Evolutionary conservation across 1,140 invertebrate species (phyloP).

Genomic region (Plodia interpunctella): DNA sequence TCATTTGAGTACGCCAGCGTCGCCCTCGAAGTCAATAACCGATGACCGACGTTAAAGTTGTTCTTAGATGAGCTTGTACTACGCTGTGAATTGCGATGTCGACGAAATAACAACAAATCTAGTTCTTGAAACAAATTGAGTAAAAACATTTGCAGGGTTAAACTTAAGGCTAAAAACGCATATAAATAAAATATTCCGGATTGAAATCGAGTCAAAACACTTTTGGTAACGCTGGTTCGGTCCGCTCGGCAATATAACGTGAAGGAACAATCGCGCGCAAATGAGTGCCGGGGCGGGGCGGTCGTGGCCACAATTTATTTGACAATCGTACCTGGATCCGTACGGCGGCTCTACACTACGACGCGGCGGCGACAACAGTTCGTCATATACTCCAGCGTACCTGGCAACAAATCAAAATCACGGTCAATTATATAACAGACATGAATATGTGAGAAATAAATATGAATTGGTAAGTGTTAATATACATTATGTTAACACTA

Average conservation of each 20-base stretch:
- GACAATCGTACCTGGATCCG: conserved; percentile 74
- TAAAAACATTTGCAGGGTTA: not conserved
- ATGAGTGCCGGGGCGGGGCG: conserved; percentile 34
- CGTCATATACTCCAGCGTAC: conserved; percentile 64
- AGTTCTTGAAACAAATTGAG: not conserved
- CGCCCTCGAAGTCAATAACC: too few relatives aligned
- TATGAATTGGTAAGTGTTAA: too few relatives aligned
- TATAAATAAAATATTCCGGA: not conserved
- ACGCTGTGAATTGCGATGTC: too few relatives aligned
- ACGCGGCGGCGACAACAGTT: conserved; percentile 67
- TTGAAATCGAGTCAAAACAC: conserved; percentile 21
- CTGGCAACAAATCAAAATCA: conserved; percentile 31
- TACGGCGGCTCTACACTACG: conserved; percentile 68
- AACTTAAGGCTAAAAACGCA: not conserved
- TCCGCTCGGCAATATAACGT: conserved; percentile 52
- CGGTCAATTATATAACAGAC: too few relatives aligned
- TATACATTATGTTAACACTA: too few relatives aligned
- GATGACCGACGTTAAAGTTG: too few relatives aligned
- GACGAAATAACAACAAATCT: too few relatives aligned
- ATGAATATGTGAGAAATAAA: too few relatives aligned
- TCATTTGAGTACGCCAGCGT: too few relatives aligned
- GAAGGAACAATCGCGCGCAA: conserved; percentile 28
- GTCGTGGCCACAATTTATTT: conserved; percentile 57
- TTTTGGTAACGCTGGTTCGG: conserved; percentile 54
- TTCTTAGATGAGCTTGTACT: too few relatives aligned